Base-by-base conservation (phyloP, 2,113 vertebrate species). In the Clinocottus analis region DNA sequence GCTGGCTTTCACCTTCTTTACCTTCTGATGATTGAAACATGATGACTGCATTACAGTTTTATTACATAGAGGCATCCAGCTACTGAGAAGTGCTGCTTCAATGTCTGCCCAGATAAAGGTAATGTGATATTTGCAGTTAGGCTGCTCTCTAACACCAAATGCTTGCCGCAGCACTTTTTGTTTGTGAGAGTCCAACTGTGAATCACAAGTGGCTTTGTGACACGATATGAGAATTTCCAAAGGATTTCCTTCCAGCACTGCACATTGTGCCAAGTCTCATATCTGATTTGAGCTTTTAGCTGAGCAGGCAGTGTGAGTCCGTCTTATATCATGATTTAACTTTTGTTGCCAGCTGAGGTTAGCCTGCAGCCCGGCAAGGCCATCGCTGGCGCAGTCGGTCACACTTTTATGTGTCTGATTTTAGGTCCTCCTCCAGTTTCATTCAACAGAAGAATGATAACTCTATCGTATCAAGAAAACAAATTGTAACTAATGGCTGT, bases 101-200 rank as follows among this genome's bases (percentile, higher is more conserved):
- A 49, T 43, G 64, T 45, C 49, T 80, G 51, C 23, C 55, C 25
- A 9, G 49, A 69, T 63, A 10, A 33, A 69, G 43, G 72, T 80
- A 89, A 87, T 75, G 37, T 72, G 70, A 85, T 84, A 68, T 77
- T 71, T 49, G 37, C 73, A 75, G 31, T 72, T 62, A 23, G n/a
- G 64, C 75, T 85, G 47, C 29, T 87, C 60, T 53, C 41, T 41
- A 63, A 74, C 39, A 72, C 72, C 39, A 67, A 23, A 41, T 63
- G 69, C 59, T 62, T 75, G 45, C 60, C 8, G 60, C 69, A 87
- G 80, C 66, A 11, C 1, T 72, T 81, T 80, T 64, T 49, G 45
- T 75, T 69, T 79, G 47, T 49, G 6, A 0, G 1, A 66, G 58
- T 61, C 41, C 59, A 76, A 51, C 58, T 29, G 70, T 77, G 74